phyloP scores from a whole-genome alignment of 1,140 invertebrate species.

The Drosophila pseudoobscura region DNA sequence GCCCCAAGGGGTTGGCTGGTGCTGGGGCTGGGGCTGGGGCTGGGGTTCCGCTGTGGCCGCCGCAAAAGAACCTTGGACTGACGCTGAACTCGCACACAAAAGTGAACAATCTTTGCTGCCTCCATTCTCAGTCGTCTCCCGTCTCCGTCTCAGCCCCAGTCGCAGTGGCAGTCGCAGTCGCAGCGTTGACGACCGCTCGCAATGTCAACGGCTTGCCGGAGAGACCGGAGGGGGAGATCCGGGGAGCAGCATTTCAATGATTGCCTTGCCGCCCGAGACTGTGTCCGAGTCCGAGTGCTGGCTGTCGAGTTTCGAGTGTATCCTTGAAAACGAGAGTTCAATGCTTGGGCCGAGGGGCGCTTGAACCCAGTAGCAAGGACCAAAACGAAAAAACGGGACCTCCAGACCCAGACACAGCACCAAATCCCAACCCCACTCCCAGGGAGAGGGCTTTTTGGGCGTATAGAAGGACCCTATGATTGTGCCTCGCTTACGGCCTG shows the following conservation, averaged over 20 bases:
- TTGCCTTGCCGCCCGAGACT: constrained; percentile 46
- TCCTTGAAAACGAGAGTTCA: constrained; percentile 80
- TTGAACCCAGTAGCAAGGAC: constrained; percentile 57
- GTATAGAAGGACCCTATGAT: constrained; percentile 29
- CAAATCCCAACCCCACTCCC: neutral
- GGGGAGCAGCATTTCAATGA: constrained; percentile 35
- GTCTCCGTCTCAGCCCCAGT: neutral
- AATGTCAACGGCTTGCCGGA: constrained; percentile 72
- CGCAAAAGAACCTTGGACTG: constrained; percentile 73
- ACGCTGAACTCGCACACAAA: constrained; percentile 62
- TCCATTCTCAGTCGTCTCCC: neutral
- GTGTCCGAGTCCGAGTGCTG: constrained; percentile 19
- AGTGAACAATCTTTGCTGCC: constrained; percentile 65
- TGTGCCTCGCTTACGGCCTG: constrained; percentile 59
- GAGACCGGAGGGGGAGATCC: constrained; percentile 11
- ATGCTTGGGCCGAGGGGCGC: constrained; percentile 65
- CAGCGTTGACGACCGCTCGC: constrained; percentile 67
- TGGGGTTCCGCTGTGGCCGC: constrained; percentile 32
- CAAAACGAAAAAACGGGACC: constrained; percentile 29
- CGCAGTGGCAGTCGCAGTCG: neutral
- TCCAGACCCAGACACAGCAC: constrained; percentile 17
- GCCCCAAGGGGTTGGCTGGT: constrained; percentile 13
- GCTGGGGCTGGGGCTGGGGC: neutral
- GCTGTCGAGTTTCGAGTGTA: constrained; percentile 39
- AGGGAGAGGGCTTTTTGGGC: constrained; percentile 13